Evolutionary conservation across 2,888 invertebrate genomes (phyloP), one percentile per base, ranked within the genome.

Genomic region (Parasteatoda lunata): DNA sequence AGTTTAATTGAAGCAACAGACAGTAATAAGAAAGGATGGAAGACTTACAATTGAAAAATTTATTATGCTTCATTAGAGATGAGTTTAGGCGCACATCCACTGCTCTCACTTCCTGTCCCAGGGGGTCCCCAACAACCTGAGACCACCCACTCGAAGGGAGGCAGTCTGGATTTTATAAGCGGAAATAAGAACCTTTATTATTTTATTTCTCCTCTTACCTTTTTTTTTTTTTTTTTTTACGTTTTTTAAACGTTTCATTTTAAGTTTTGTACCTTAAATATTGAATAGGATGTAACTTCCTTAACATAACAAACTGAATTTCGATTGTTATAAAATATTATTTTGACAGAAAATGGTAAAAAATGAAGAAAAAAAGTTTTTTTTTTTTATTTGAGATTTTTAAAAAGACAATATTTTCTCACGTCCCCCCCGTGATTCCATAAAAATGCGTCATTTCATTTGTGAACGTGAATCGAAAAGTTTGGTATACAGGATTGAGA

Each of bases 131-230:
- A 13, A 59, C 59, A 7, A 9, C n/a, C 4, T 59, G 11, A 59
- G 59, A 59, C 59, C 59, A 59, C 59, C 59, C 59, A 59, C 59
- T 59, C 59, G 59, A 59, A 5, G 59, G 59, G n/a, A 59, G 59
- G 59, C 11, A 59, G n/a, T 13, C 59, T 59, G 59, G n/a, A 59
- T 59, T 59, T 59, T 59, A 59, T 59, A 59, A 59, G 59, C 59
- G 59, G 59, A 59, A 59, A 59, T 59, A 59, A 59, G 59, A 59
- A 59, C 30, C 30, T 30, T 30, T 30, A 30, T 13, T 13, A 59
- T 59, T 59, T 59, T n/a, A 13, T 59, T 59, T 59, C 59, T 6
- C 9, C 59, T 7, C 4, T 59, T 59, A 9, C 9, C 13, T 7
- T n/a, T n/a, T n/a, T 54, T 54, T 54, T 54, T n/a, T n/a, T 59